Evolutionary conservation across 2,113 vertebrate genomes (phyloP).

Genomic region (Antigone vipio): DNA sequence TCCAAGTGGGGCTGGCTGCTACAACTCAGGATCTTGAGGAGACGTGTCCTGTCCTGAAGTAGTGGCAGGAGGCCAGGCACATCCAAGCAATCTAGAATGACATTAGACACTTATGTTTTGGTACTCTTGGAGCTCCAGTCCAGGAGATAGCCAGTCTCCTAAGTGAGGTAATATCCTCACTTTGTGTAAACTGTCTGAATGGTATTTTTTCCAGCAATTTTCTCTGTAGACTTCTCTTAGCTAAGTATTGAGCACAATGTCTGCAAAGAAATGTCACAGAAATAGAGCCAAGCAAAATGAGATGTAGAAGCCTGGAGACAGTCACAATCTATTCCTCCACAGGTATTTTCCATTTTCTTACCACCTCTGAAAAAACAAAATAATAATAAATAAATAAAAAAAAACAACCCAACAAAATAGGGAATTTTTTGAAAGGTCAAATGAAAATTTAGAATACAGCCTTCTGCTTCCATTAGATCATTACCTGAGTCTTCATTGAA

Average conservation of each 20-base stretch:
- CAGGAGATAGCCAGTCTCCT: not conserved
- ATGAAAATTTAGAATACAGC: not conserved
- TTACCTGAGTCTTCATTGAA: not conserved
- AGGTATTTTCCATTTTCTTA: slow-evolving; percentile 14
- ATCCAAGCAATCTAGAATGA: not conserved
- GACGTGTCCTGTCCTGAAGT: not conserved
- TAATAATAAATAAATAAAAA: not conserved
- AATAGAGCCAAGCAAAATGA: not conserved
- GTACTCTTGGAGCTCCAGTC: not conserved
- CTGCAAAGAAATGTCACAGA: not conserved
- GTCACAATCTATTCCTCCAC: not conserved
- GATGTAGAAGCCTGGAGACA: not conserved
- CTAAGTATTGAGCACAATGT: not conserved
- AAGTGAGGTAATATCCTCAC: not conserved
- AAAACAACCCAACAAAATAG: not conserved
- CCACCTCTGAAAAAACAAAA: not conserved
- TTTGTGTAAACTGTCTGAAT: not conserved
- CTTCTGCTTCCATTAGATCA: not conserved
- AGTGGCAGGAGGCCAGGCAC: not conserved
- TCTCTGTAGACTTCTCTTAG: not conserved
- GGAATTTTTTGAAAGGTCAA: not conserved
- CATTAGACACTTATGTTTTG: not conserved
- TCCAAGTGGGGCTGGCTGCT: not conserved
- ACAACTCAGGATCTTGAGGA: not conserved
- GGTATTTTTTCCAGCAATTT: not conserved